Conservation (phyloP, 2,797 vertebrate genomes). For the Vireo griseus region DNA sequence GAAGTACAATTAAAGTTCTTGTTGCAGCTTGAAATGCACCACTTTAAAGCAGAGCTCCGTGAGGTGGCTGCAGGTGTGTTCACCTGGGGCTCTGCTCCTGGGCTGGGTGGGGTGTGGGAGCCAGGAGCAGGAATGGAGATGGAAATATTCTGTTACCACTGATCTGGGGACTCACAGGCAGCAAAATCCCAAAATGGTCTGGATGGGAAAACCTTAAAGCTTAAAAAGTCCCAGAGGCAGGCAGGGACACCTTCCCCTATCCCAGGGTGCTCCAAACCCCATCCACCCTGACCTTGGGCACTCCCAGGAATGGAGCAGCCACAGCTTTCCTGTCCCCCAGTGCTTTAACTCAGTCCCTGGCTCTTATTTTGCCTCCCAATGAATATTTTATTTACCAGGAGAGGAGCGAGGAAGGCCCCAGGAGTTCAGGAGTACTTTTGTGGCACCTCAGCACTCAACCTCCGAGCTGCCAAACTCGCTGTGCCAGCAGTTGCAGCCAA, state of each 20-base stretch:
- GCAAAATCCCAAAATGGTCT: background rate
- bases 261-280: background rate
- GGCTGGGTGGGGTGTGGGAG: background rate
- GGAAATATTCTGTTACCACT: accelerated
- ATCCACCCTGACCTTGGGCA: background rate
- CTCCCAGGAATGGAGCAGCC: background rate
- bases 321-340: accelerated
- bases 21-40: background rate
- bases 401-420: background rate
- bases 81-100: background rate
- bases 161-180: background rate
- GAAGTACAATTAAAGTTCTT: background rate
- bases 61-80: background rate
- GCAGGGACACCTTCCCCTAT: accelerated
- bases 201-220: background rate
- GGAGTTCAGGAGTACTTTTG: background rate
- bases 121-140: background rate
- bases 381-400: background rate
- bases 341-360: accelerated
- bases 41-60: background rate
- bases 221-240: background rate
- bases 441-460: background rate
- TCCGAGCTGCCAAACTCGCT: background rate
- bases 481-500: background rate
- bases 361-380: background rate